phyloP scores from a whole-genome alignment of 1,140 invertebrate species.

The Drosophila pruinosa region DNA sequence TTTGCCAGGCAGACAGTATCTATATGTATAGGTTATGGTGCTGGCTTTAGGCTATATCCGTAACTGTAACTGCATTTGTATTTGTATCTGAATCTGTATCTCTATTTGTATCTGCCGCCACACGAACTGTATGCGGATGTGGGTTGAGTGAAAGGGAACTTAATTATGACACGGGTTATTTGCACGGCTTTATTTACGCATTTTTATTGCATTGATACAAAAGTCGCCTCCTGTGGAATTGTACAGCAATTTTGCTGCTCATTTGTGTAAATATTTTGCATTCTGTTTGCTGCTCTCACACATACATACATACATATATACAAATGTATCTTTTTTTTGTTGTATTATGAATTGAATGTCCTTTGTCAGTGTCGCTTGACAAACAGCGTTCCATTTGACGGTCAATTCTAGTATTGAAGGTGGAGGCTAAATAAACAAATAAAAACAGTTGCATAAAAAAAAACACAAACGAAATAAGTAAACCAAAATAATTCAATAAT shows the following conservation, averaged over 20 bases:
- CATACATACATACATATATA: background rate
- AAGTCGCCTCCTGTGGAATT: background rate
- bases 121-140: background rate
- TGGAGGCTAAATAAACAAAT: slow-evolving; percentile 1
- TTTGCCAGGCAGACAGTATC: too few species aligned
- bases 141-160: background rate
- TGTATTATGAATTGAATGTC: slow-evolving; percentile 2
- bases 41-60: too few species aligned
- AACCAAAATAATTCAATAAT: slow-evolving; percentile 41
- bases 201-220: slow-evolving; percentile 12
- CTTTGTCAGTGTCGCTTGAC: slow-evolving; percentile 10
- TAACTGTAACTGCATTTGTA: background rate
- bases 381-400: slow-evolving; percentile 8
- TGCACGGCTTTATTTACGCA: slow-evolving; percentile 30
- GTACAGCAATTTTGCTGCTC: slow-evolving; percentile 21
- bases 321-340: background rate
- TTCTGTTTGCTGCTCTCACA: background rate
- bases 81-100: background rate
- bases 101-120: background rate
- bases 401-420: background rate
- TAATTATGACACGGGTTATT: slow-evolving; percentile 40
- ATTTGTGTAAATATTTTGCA: slow-evolving; percentile 29
- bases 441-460: slow-evolving; percentile 24
- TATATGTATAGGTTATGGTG: too few species aligned
- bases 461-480: background rate